Evolutionary conservation across 2,113 vertebrate genomes (phyloP).

Genomic region (Macrotis lagotis): DNA sequence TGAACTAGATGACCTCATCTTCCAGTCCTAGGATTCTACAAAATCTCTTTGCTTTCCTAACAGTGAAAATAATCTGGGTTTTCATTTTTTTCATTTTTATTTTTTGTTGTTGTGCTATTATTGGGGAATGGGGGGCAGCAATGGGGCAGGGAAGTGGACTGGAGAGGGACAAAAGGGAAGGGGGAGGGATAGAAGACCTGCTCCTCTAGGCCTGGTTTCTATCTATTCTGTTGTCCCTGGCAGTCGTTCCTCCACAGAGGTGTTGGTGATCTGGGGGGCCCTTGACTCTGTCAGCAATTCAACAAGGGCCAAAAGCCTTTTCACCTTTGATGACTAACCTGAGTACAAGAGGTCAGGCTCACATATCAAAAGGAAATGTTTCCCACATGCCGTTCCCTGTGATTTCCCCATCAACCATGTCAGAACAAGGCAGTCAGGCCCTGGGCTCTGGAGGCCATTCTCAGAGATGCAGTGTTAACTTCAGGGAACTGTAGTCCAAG

Average conservation of each 20-base stretch:
- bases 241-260: background rate
- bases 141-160: background rate
- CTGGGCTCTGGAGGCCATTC: background rate
- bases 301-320: rapidly evolving
- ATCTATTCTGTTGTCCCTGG: constrained; percentile 34
- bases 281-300: constrained; percentile 44
- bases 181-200: background rate
- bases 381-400: background rate
- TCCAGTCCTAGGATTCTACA: background rate
- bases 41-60: background rate
- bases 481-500: background rate
- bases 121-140: background rate
- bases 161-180: background rate
- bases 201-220: constrained; percentile 29
- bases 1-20: background rate
- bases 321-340: constrained; percentile 52
- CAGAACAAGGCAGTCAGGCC: background rate
- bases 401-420: background rate
- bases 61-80: background rate
- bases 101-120: background rate
- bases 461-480: background rate
- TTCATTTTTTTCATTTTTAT: background rate
- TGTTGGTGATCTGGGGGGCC: background rate
- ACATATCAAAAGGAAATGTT: background rate
- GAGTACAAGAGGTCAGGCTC: background rate